phyloP scores from a whole-genome alignment of 2,797 vertebrate species.

The Syngnathus rostellatus region DNA sequence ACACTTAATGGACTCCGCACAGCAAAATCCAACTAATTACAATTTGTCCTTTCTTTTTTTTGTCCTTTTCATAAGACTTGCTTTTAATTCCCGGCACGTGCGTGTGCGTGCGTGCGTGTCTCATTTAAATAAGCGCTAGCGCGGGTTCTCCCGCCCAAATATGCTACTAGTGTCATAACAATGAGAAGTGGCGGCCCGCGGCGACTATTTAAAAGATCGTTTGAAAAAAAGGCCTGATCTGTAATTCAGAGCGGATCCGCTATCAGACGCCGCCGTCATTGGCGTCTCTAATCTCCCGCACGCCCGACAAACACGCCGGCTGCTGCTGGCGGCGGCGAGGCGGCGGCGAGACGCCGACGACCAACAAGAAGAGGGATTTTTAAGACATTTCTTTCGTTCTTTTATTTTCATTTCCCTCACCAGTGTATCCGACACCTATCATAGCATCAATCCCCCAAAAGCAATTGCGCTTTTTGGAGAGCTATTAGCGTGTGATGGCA shows the following conservation, averaged over 20 bases:
- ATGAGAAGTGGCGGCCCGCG: slow-evolving; percentile 64
- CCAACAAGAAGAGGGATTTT: slow-evolving; percentile 14
- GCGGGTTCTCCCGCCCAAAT: slow-evolving; percentile 62
- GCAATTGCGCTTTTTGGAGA: neutral
- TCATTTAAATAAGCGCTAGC: slow-evolving; percentile 69
- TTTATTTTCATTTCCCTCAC: neutral
- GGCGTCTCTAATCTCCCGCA: slow-evolving; percentile 61
- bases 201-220: slow-evolving; percentile 69
- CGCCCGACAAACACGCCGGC: slow-evolving; percentile 57
- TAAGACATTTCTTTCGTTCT: slow-evolving; percentile 30
- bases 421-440: neutral
- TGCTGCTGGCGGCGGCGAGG: slow-evolving; percentile 47
- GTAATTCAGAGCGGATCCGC: slow-evolving; percentile 70
- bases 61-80: slow-evolving; percentile 48
- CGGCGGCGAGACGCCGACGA: neutral
- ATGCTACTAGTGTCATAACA: slow-evolving; percentile 63
- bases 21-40: slow-evolving; percentile 62
- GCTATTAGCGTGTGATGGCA: neutral
- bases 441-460: neutral
- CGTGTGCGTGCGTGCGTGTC: slow-evolving; percentile 24
- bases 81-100: slow-evolving; percentile 55
- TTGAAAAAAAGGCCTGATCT: slow-evolving; percentile 68
- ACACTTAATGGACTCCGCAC: slow-evolving; percentile 41
- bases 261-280: slow-evolving; percentile 62
- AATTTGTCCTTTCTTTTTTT: slow-evolving; percentile 59